Conservation (phyloP, 2,113 vertebrate species). For the Addax nasomaculatus region DNA sequence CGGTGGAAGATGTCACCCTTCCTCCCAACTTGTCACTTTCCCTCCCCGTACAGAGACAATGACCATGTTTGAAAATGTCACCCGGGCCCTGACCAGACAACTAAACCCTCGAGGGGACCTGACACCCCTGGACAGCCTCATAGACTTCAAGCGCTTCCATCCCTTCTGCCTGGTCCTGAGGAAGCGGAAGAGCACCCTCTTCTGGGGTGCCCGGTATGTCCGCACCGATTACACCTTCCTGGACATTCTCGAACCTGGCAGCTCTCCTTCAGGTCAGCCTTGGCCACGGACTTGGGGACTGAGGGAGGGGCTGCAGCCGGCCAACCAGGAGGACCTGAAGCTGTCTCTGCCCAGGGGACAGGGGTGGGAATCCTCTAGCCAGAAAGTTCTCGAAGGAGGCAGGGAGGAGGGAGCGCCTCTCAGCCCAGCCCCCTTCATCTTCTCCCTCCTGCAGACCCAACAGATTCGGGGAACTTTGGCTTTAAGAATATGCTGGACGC, state of each 20-base stretch:
- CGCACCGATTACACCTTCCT: constrained; percentile 65
- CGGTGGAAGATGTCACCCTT: not conserved
- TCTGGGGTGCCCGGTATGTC: constrained; percentile 62
- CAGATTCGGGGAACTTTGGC: constrained; percentile 56
- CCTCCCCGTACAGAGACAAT: constrained; percentile 34
- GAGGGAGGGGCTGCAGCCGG: not conserved
- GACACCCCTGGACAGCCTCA: constrained; percentile 68
- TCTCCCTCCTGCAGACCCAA: constrained; percentile 52
- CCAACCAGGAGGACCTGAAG: not conserved
- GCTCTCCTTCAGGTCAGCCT: constrained; percentile 58
- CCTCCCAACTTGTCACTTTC: not conserved
- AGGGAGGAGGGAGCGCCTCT: rapidly evolving
- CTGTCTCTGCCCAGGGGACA: not conserved
- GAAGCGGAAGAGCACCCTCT: constrained; percentile 63
- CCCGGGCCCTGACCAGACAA: constrained; percentile 62
- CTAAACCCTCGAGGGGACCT: constrained; percentile 71
- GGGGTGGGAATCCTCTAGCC: not conserved
- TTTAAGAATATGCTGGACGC: constrained; percentile 61
- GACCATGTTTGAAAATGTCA: constrained; percentile 73
- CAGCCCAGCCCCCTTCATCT: not conserved
- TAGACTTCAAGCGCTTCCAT: constrained; percentile 72
- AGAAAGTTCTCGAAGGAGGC: not conserved
- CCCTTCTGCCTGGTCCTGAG: constrained; percentile 73
- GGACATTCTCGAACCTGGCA: constrained; percentile 55
- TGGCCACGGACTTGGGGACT: rapidly evolving